Evolutionary conservation across 2,888 invertebrate species (phyloP).

Genomic region (Drosophila affinis): DNA sequence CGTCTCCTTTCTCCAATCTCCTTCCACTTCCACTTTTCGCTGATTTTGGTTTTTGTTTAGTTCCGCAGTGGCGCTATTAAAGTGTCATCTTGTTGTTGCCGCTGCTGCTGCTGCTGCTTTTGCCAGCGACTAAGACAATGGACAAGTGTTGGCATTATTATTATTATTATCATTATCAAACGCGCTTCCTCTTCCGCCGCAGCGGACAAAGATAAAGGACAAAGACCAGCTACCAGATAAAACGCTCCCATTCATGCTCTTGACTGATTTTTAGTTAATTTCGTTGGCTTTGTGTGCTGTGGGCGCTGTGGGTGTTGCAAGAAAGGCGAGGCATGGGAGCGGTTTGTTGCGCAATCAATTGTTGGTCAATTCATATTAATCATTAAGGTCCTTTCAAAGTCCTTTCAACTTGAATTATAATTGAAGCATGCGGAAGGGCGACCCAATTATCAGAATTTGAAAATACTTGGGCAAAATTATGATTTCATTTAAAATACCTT

Average conservation of each 20-base stretch:
- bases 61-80: conserved; percentile 78
- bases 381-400: neutral
- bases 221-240: conserved; percentile 62
- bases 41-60: conserved; percentile 77
- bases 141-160: conserved; percentile 78
- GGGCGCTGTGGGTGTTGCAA: neutral
- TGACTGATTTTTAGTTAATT: conserved; percentile 76
- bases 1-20: conserved; percentile 11
- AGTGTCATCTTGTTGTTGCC: conserved; percentile 72
- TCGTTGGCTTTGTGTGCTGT: conserved; percentile 50
- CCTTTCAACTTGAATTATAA: neutral
- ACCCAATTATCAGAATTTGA: neutral
- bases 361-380: conserved; percentile 19
- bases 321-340: neutral
- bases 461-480: no score
- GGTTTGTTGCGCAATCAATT: conserved; percentile 29
- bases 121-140: conserved; percentile 67
- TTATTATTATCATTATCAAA: conserved; percentile 62
- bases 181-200: conserved; percentile 74
- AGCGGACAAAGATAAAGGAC: conserved; percentile 52
- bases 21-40: conserved; percentile 38
- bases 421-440: neutral
- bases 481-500: no score
- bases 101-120: conserved; percentile 26
- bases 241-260: conserved; percentile 71